phyloP scores from a whole-genome alignment of 2,888 invertebrate species.

The Heliconius ismenius region DNA sequence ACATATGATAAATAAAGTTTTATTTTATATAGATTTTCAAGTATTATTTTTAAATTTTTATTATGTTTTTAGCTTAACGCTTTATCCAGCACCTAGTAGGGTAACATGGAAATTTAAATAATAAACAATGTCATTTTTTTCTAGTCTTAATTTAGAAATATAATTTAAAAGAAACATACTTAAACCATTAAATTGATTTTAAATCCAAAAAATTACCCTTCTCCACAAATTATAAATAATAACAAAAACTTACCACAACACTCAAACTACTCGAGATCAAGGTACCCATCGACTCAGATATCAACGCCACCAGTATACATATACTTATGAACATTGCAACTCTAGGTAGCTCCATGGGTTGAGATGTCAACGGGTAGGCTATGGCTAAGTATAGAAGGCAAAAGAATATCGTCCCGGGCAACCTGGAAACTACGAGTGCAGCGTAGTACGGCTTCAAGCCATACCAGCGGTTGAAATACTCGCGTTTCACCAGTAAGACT shows the following conservation, averaged over 20 bases:
- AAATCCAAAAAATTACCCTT: too few relatives aligned
- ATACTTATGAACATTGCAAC: constrained; percentile 86
- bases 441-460: constrained; percentile 89
- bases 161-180: too few relatives aligned
- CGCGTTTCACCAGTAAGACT: constrained; percentile 88
- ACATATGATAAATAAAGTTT: too few relatives aligned
- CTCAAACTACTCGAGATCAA: constrained; percentile 88
- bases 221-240: too few relatives aligned
- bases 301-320: constrained; percentile 86
- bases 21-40: too few relatives aligned
- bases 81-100: too few relatives aligned
- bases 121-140: too few relatives aligned
- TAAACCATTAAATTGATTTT: too few relatives aligned
- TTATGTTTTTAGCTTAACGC: too few relatives aligned
- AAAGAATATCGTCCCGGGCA: constrained; percentile 87
- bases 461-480: constrained; percentile 94
- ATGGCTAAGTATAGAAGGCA: constrained; percentile 85
- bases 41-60: too few relatives aligned
- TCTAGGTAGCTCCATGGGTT: constrained; percentile 87
- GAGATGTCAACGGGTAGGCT: constrained; percentile 88
- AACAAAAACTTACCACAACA: constrained; percentile 85
- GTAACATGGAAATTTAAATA: too few relatives aligned
- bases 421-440: constrained; percentile 86
- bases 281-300: constrained; percentile 90
- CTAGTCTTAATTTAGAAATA: too few relatives aligned